Evolutionary conservation across 2,113 vertebrate species (phyloP).

Genomic region (Cygnus buccinator): DNA sequence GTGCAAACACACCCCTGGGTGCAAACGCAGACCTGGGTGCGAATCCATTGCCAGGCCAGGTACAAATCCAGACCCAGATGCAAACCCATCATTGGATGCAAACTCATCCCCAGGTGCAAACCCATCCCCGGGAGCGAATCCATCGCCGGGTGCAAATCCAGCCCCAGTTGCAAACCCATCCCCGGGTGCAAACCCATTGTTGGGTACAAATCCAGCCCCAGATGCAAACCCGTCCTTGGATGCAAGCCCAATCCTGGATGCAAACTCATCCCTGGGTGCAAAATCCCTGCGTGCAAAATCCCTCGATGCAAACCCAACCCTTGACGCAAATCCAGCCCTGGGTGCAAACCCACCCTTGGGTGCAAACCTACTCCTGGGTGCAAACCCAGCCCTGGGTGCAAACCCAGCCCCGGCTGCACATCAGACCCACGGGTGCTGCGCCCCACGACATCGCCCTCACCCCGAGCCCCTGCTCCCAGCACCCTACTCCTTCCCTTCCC

Average conservation of each 20-base stretch:
- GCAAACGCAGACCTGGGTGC: background rate
- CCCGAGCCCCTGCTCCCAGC: background rate
- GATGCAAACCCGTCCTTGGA: too few relatives aligned
- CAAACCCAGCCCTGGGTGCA: too few relatives aligned
- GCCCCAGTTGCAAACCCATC: background rate
- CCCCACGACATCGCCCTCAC: background rate
- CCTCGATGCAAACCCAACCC: fast-evolving
- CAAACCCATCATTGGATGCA: too few relatives aligned
- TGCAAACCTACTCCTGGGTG: background rate
- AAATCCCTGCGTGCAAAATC: background rate
- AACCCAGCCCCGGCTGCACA: background rate
- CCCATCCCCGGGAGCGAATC: background rate
- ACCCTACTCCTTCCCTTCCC: background rate
- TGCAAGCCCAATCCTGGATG: background rate
- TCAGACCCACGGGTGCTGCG: background rate
- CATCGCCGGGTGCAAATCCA: background rate
- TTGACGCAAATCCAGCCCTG: background rate
- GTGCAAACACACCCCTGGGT: background rate
- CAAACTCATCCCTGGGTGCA: background rate
- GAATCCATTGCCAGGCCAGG: background rate
- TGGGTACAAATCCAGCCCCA: fast-evolving
- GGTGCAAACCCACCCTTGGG: background rate
- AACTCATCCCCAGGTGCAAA: background rate
- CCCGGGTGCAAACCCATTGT: background rate
- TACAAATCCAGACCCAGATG: fast-evolving